A percentile compares a stretch with the other conserved stretches of the same genome.
These are phyloP conservation scores for Calameuta pallipes DNA, from an alignment of 2,888 invertebrate species.

Conservation along the genomic window DNA sequence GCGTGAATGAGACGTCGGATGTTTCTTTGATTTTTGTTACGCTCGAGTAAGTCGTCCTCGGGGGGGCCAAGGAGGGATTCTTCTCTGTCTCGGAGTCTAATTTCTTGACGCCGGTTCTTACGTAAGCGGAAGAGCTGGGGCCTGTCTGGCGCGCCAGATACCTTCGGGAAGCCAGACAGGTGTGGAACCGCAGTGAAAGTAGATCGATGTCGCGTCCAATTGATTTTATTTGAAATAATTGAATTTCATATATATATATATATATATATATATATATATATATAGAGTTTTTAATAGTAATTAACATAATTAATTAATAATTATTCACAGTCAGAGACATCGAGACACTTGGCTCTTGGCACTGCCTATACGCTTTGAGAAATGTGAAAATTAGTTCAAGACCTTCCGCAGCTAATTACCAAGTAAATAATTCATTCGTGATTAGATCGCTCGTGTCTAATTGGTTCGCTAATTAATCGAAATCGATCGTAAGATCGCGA, in stretches of 20 bases:
- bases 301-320: too few relatives aligned
- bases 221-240: not conserved
- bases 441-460: slow-evolving; percentile 35
- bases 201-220: not conserved
- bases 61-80: slow-evolving; percentile 19
- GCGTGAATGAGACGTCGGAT: slow-evolving; percentile 7
- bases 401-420: slow-evolving; percentile 39
- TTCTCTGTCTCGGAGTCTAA: slow-evolving; percentile 11
- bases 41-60: slow-evolving; percentile 33
- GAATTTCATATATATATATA: not conserved
- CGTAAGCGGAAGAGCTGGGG: not conserved
- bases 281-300: too few relatives aligned
- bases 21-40: slow-evolving; percentile 34
- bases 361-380: too few relatives aligned
- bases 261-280: not conserved
- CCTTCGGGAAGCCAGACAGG: not conserved
- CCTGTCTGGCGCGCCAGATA: slow-evolving; percentile 5
- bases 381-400: too few relatives aligned
- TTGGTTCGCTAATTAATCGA: slow-evolving; percentile 46
- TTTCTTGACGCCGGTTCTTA: slow-evolving; percentile 5
- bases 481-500: slow-evolving; percentile 25
- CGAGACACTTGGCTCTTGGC: too few relatives aligned
- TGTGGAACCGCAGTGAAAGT: not conserved
- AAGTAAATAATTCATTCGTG: slow-evolving; percentile 45
- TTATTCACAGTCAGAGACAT: too few relatives aligned